A percentile compares a stretch with the other conserved stretches of the same genome.
phyloP scores from a whole-genome alignment of 2,113 vertebrate species.

The Chaetodon auriga region DNA sequence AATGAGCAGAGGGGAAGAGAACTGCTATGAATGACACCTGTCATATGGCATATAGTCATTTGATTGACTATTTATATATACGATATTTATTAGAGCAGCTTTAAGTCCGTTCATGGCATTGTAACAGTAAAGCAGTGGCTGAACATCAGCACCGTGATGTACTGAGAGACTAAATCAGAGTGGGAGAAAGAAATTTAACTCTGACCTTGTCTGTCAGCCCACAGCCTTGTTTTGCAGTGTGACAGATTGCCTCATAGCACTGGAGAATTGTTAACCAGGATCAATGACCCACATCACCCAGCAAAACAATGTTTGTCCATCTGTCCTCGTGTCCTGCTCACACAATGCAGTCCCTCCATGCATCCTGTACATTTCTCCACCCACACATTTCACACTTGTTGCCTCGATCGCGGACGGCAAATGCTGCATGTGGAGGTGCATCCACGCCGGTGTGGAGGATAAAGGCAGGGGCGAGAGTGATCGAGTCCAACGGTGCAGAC shows the following conservation, averaged over 20 bases:
- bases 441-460: neutral
- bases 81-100: neutral
- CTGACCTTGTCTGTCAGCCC: constrained; percentile 26
- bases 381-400: constrained; percentile 57
- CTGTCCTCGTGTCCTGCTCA: constrained; percentile 46
- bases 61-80: neutral
- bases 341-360: constrained; percentile 44
- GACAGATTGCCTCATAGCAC: constrained; percentile 51
- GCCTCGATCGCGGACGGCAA: constrained; percentile 11
- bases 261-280: constrained; percentile 58
- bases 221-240: constrained; percentile 20
- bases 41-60: neutral
- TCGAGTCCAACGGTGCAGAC: neutral
- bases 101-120: neutral
- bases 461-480: neutral
- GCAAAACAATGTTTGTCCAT: constrained; percentile 63
- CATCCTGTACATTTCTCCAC: constrained; percentile 37
- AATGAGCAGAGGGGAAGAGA: neutral
- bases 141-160: neutral
- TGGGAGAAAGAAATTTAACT: neutral
- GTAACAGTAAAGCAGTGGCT: neutral
- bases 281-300: constrained; percentile 56
- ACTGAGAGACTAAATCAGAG: constrained; percentile 15
- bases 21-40: too few species aligned
- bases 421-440: neutral